Evolutionary conservation across 2,113 vertebrate genomes (phyloP), one percentile per base, ranked within the genome.

Genomic region (Pardalotus punctatus): DNA sequence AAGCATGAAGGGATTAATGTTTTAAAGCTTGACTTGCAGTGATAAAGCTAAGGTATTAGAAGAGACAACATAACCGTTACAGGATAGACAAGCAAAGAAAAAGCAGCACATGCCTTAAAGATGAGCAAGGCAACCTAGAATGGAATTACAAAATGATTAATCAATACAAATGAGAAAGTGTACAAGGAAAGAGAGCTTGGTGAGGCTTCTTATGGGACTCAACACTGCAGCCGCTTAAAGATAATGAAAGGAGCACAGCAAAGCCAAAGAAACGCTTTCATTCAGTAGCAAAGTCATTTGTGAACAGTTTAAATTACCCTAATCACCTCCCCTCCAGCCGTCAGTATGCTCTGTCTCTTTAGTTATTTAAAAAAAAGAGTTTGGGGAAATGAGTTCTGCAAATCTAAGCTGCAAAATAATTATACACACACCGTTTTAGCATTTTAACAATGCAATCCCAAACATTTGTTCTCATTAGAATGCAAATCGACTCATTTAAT

Each of bases 391-490:
- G 98, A 98, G 97, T 98, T 98, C 97, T 97, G 97, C 51, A 77
- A 98, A 98, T 98, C 97, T 98, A 98, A 98, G 98, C 98, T 98
- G 97, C 96, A 98, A 98, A 98, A 98, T 99, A 99, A 99, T 99
- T 98, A 98, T 98, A 98, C 94, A 97, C 98, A 98, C 97, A 97
- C 97, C 96, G 38, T 98, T 98, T 98, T 98, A 98, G 98, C 98
- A 98, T 98, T 98, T 99, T 99, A 99, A 99, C 99, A 99, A 99
- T 99, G 98, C 99, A 98, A 98, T 98, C 97, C 98, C 97, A 98
- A 98, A 98, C 98, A 98, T 98, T 98, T 98, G 97, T 98, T 98
- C 98, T 98, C 98, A 98, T 99, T 98, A 98, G 98, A 98, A 99
- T 99, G 98, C 98, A 99, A 99, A 98, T 98, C 95, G 89, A 98